Conservation (phyloP, 2,888 invertebrate species). For the Sinhomidia bicolor region DNA sequence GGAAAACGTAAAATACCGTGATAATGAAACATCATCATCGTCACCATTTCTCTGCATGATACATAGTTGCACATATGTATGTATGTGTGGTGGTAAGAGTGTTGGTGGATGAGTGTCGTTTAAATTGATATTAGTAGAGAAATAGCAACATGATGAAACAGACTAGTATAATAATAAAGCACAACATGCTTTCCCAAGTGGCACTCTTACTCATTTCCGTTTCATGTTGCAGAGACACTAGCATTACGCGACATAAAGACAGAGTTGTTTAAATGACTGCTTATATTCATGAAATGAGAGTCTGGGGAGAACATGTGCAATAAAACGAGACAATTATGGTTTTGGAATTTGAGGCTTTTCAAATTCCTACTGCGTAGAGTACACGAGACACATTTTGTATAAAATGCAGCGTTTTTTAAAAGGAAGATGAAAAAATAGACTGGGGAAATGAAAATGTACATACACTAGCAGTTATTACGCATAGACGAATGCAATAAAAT, state of each 20-base stretch:
- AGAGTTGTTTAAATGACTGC: neutral
- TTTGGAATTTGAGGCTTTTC: neutral
- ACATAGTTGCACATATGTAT: too few species aligned
- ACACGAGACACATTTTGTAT: too few species aligned
- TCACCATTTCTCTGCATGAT: neutral
- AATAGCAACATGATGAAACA: neutral
- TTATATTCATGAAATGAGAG: slow-evolving; percentile 8
- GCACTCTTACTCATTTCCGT: slow-evolving; percentile 26
- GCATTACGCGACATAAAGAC: neutral
- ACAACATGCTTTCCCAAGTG: slow-evolving; percentile 20
- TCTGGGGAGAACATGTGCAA: neutral
- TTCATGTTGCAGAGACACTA: slow-evolving; percentile 8
- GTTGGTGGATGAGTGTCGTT: neutral
- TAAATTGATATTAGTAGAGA: neutral
- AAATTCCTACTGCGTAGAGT: too few species aligned
- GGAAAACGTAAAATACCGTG: slow-evolving; percentile 1
- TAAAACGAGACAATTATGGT: slow-evolving; percentile 6
- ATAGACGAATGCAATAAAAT: too few species aligned
- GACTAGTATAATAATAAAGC: neutral
- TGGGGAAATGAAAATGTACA: too few species aligned
- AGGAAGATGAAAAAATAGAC: too few species aligned
- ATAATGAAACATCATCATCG: slow-evolving; percentile 6
- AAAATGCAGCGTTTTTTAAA: too few species aligned
- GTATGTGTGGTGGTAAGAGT: neutral
- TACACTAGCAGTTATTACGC: too few species aligned